Evolutionary conservation across 2,797 vertebrate species (phyloP), one percentile per base, ranked within the genome.

Genomic region (Argentina silus): DNA sequence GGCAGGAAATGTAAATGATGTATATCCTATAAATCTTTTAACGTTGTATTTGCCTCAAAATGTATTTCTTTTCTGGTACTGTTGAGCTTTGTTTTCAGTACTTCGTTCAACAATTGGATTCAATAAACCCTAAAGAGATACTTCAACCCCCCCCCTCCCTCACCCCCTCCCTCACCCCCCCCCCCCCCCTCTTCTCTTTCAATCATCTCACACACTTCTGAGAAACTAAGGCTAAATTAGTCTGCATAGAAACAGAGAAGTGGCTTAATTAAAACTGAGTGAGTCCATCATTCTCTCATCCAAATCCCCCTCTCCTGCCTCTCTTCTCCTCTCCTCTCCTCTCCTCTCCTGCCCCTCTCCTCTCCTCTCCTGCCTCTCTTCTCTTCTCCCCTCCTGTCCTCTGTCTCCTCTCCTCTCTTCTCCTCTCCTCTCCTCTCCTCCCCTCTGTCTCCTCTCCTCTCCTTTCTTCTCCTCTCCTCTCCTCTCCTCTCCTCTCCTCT

Each of bases 231-330:
- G 88, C 81, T 86, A 89, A 92, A 92, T 90, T 90, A 88, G 86
- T 77, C 86, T 85, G 81, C 88, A 89, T 88, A 84, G 86, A 89
- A 84, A 87, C 19, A 17, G 71, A 87, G 83, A 88, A 90, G 84
- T 89, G 85, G 82, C 85, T 92, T 92, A 91, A 93, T 93, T 93
- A 93, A 91, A 93, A 90, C 88, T 6, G 44, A 70, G 76, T 65
- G 63, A 53, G 53, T 53, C 50, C 48, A 36, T 17, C 84, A 83
- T 86, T 84, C 81, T 82, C 81, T 72, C 70, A n/a, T 70, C 81
- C 27, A 67, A 67, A 73, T 76, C 69, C 47, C 27, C 78, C 88
- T 88, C 90, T 81, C 84, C 86, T 78, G 69, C 66, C n/a, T 59
- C 56, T 59, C 2, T 59, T 17, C 59, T 42, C 23, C 56, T 59